A percentile compares a stretch with the other conserved stretches of the same genome.
Conservation (phyloP, 2,113 vertebrate genomes). For the Phycodurus eques region DNA sequence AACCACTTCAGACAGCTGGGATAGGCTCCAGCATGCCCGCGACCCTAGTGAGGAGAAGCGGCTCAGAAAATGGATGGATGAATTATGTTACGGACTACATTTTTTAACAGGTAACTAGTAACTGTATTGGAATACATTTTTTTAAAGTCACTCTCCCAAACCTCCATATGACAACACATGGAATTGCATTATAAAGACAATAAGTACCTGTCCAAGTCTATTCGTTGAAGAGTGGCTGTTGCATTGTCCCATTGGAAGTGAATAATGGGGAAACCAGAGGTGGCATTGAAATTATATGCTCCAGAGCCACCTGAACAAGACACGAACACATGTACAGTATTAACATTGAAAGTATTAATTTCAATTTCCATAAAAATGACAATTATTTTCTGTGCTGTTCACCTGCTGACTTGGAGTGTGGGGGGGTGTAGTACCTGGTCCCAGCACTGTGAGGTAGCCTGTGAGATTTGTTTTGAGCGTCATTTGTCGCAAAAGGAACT, state of each 20-base stretch:
- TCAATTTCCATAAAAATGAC: neutral
- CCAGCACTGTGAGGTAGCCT: slow-evolving; percentile 58
- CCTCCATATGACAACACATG: neutral
- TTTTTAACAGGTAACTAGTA: no score
- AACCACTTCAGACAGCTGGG: no score
- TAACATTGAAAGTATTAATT: neutral
- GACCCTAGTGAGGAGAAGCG: no score
- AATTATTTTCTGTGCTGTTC: neutral
- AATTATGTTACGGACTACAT: no score
- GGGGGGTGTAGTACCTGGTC: slow-evolving; percentile 23
- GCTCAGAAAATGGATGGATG: no score
- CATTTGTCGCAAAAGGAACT: slow-evolving; percentile 49
- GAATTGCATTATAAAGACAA: neutral
- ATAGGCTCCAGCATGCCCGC: no score
- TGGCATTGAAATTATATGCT: slow-evolving; percentile 24
- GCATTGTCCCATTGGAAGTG: slow-evolving; percentile 75
- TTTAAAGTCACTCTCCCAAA: no score
- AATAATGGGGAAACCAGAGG: slow-evolving; percentile 66
- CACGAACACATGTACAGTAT: neutral
- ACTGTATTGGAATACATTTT: no score
- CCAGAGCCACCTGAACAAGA: slow-evolving; percentile 30
- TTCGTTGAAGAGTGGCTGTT: slow-evolving; percentile 75
- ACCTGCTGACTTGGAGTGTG: slow-evolving; percentile 38
- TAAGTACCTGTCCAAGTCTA: slow-evolving; percentile 85
- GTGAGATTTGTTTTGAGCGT: slow-evolving; percentile 56